These are phyloP conservation scores for Xenopus tropicalis DNA, from an alignment of 2,113 vertebrate species.

Conservation along the genomic window DNA sequence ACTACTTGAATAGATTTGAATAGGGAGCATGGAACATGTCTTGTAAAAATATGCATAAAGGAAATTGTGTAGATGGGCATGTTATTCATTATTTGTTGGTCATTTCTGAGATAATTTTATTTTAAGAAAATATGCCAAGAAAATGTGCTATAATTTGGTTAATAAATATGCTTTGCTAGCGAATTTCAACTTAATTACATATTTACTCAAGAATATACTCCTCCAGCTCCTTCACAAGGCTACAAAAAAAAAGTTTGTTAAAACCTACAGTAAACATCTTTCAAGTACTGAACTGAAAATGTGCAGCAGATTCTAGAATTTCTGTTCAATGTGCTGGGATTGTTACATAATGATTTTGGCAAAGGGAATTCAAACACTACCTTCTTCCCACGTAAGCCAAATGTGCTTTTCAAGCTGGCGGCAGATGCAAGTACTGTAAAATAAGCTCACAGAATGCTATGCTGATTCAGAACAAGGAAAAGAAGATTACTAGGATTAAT, in stretches of 20 bases:
- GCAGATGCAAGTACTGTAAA: background rate
- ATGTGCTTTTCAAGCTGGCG: conserved; percentile 33
- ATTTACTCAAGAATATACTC: too few species aligned
- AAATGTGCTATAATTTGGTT: too few species aligned
- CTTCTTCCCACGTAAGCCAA: conserved; percentile 37
- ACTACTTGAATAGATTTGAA: too few species aligned
- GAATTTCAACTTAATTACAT: too few species aligned
- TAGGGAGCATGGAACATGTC: too few species aligned
- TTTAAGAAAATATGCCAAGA: too few species aligned
- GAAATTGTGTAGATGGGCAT: too few species aligned
- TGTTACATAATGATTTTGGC: conserved; percentile 35
- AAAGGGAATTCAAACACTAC: conserved; percentile 7
- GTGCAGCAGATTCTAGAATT: background rate
- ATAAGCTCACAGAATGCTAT: background rate
- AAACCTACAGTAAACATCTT: background rate
- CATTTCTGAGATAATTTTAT: too few species aligned
- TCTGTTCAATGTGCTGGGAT: background rate
- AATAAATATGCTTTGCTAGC: too few species aligned
- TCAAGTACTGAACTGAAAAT: background rate
- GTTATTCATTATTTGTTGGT: too few species aligned
- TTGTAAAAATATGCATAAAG: too few species aligned
- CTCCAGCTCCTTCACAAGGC: too few species aligned
- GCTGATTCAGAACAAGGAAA: background rate
- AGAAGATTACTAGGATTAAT: background rate
- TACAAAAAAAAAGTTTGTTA: background rate